Conservation (phyloP, 2,888 invertebrate species). For the Tanypteryx hageni region DNA sequence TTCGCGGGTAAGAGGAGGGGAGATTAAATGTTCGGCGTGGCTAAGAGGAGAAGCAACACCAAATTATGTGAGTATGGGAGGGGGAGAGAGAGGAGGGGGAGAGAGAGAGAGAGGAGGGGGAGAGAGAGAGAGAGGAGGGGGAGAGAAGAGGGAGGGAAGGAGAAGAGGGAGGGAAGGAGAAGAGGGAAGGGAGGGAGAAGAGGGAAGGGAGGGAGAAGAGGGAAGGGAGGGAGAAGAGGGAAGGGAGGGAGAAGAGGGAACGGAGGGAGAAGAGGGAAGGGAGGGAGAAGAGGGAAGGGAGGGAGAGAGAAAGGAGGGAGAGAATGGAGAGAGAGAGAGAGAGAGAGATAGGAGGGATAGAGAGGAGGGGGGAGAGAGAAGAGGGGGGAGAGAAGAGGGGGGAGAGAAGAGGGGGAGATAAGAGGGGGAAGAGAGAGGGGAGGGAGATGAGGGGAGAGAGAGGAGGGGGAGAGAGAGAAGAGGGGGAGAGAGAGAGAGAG, state of each 20-base stretch:
- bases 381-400: background rate
- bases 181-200: background rate
- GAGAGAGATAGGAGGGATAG: background rate
- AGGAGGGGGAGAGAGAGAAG: background rate
- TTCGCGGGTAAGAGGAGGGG: no score
- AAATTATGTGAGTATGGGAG: background rate
- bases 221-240: background rate
- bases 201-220: background rate
- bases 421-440: background rate
- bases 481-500: background rate
- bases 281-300: background rate
- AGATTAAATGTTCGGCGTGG: background rate
- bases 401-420: background rate
- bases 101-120: background rate
- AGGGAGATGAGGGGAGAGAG: background rate
- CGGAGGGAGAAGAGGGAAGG: background rate
- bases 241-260: background rate
- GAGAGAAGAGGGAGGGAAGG: background rate
- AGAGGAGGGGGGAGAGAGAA: background rate
- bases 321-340: background rate
- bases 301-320: background rate
- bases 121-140: background rate
- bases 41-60: background rate
- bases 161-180: background rate
- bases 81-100: background rate